Evolutionary conservation across 2,888 invertebrate genomes (phyloP), one percentile per base, ranked within the genome.

Genomic region (Ectropis crepuscularia): DNA sequence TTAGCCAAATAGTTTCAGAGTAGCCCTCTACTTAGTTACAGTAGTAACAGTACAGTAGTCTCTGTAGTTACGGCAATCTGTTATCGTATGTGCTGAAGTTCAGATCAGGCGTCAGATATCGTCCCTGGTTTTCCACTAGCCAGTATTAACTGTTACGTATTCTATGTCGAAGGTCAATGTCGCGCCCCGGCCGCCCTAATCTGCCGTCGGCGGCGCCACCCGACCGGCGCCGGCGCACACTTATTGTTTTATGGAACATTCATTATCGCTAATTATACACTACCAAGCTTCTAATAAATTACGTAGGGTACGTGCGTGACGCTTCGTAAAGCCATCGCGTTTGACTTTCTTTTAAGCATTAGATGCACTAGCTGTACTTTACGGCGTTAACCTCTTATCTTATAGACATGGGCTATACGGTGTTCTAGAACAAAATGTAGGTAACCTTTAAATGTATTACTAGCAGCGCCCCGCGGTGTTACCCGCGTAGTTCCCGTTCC

Each of bases 261-360:
- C 75, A 76, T 75, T 74, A 74, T 73, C 73, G 65, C 73, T 77
- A 76, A 76, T 75, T 79, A 79, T 74, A 78, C 69, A 73, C 67
- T 57, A 72, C 69, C 68, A 68, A 68, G 70, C 69, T 74, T 69
- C 70, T 74, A 73, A 80, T 73, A 73, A 73, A 77, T 80, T 70
- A 76, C 67, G 16, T 28, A 2, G 16, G 63, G 65, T 63, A 61
- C 57, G 67, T 70, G 70, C 67, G 61, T 72, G 72, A 73, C 66
- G 69, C 64, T 51, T 12, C 37, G 7, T 28, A 6, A 11, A 10
- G 37, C 54, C 43, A 47, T 53, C 55, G 9, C 46, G 28, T 46
- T 62, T 38, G 10, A 42, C 53, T 60, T 57, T 61, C 42, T 51
- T 62, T 62, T 53, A 5, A 41, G 39, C 11, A n/a, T 36, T 2